Conservation (phyloP, 92 coral and sea anemone genomes). For the Siderastrea radians region DNA sequence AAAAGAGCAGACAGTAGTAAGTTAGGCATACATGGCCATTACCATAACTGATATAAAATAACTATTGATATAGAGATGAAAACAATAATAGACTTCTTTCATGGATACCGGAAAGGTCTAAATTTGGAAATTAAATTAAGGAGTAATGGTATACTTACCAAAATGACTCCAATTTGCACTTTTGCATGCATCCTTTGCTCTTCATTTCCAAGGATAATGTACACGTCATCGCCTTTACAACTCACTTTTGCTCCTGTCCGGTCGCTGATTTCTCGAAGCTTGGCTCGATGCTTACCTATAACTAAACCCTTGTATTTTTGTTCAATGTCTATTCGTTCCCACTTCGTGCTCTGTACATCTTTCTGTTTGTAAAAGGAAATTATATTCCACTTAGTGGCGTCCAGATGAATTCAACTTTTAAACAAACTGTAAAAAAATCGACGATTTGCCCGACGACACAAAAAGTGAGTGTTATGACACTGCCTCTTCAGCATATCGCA, state of each 20-base stretch:
- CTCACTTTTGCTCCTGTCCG: slow-evolving; percentile 10
- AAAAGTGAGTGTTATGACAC: too few species aligned
- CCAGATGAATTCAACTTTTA: too few species aligned
- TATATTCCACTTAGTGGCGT: too few species aligned
- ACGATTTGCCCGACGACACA: too few species aligned
- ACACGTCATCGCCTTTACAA: neutral
- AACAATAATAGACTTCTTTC: too few species aligned
- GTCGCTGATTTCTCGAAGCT: neutral
- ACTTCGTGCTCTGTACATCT: neutral
- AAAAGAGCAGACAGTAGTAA: too few species aligned
- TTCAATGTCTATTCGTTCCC: neutral
- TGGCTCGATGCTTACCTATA: neutral
- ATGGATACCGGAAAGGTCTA: too few species aligned
- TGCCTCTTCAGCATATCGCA: too few species aligned
- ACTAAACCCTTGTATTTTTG: neutral
- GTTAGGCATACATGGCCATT: too few species aligned
- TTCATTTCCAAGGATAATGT: neutral
- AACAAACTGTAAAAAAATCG: too few species aligned
- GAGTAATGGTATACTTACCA: neutral
- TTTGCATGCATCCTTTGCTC: slow-evolving; percentile 4
- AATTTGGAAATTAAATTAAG: neutral
- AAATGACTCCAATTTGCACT: neutral
- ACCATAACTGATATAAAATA: too few species aligned
- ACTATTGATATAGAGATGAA: too few species aligned
- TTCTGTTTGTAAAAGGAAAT: neutral